Evolutionary conservation across 2,113 vertebrate genomes (phyloP).

Genomic region (Anguilla japonica): DNA sequence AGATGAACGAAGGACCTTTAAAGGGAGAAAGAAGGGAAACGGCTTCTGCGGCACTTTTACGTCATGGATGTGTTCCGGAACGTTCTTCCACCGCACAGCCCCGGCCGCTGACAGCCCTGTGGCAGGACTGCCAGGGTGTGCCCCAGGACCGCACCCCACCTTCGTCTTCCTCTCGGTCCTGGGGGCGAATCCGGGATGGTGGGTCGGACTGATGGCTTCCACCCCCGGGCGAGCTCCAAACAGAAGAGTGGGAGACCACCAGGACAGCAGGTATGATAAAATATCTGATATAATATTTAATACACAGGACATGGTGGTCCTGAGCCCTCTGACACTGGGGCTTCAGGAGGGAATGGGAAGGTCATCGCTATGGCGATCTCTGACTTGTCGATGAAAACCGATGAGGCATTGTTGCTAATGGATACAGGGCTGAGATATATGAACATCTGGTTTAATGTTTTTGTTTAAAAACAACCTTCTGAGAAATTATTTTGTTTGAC

Average conservation of each 20-base stretch:
- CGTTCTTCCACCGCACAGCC: slow-evolving; percentile 46
- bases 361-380: not conserved
- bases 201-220: slow-evolving; percentile 57
- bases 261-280: slow-evolving; percentile 57
- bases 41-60: not conserved
- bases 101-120: slow-evolving; percentile 35
- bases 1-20: not conserved
- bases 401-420: not conserved
- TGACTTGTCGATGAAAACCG: not conserved
- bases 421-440: not conserved
- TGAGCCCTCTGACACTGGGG: not conserved
- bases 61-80: slow-evolving; percentile 45
- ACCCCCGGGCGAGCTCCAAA: slow-evolving; percentile 45
- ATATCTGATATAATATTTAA: slow-evolving; percentile 28
- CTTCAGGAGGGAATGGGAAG: not conserved
- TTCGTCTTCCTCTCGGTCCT: slow-evolving; percentile 35
- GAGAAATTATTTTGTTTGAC: not conserved
- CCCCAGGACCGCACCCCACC: slow-evolving; percentile 34
- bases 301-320: not conserved
- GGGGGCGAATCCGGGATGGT: slow-evolving; percentile 34
- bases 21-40: slow-evolving; percentile 56
- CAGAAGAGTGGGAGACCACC: slow-evolving; percentile 48
- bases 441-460: not conserved
- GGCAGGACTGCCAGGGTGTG: not conserved
- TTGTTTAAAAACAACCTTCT: not conserved